Percentiles rank a stretch among this genome's conserved stretches.
phyloP scores from a whole-genome alignment of 2,797 vertebrate species.

The Menidia menidia region DNA sequence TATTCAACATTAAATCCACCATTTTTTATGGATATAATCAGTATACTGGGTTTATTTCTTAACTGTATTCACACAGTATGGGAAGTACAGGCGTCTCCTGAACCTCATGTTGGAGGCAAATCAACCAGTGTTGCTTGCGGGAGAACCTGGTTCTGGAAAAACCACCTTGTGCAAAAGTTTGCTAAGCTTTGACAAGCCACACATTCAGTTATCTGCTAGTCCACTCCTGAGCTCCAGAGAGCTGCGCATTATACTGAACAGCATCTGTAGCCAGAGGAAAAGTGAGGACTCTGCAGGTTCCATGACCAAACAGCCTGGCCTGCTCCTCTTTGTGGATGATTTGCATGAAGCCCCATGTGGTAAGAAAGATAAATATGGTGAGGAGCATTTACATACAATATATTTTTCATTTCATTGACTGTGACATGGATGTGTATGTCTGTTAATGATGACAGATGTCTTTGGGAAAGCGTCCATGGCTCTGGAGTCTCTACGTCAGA shows the following conservation, averaged over 20 bases:
- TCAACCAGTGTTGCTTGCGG: constrained; percentile 84
- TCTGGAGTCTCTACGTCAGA: constrained; percentile 86
- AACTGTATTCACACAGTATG: constrained; percentile 65
- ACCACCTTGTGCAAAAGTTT: constrained; percentile 80
- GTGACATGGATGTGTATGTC: not conserved
- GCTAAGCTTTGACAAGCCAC: constrained; percentile 71
- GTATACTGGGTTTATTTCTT: not conserved
- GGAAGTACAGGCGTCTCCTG: constrained; percentile 77
- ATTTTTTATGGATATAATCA: not conserved
- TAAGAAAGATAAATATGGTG: constrained; percentile 48
- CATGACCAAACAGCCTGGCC: constrained; percentile 25
- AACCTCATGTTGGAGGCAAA: constrained; percentile 80
- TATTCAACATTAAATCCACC: not conserved
- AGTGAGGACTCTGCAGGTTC: constrained; percentile 4
- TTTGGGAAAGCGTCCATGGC: constrained; percentile 76
- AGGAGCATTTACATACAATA: not conserved
- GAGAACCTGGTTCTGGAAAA: constrained; percentile 86
- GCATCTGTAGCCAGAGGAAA: constrained; percentile 31
- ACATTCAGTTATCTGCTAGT: constrained; percentile 67
- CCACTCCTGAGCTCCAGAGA: constrained; percentile 69
- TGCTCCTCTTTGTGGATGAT: constrained; percentile 76
- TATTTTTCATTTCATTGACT: not conserved
- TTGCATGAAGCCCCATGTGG: constrained; percentile 69
- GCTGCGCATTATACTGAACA: constrained; percentile 75
- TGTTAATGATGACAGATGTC: constrained; percentile 72